Conservation (phyloP, 2,113 vertebrate species). For the Dasyprocta punctata region DNA sequence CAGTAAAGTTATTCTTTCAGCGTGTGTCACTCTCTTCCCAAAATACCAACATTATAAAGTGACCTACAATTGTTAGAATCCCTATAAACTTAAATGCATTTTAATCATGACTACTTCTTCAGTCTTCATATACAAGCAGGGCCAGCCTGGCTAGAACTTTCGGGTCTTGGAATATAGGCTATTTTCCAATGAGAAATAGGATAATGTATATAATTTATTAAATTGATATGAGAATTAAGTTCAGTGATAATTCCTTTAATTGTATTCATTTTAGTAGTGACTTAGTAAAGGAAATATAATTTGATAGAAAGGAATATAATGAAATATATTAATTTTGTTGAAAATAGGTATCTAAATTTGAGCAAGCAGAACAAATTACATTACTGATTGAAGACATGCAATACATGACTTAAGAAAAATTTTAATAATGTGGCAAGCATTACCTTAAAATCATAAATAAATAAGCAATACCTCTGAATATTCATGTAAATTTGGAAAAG, state of each 20-base stretch:
- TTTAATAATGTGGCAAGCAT: slow-evolving; percentile 41
- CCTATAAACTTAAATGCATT: slow-evolving; percentile 3
- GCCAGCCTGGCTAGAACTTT: not conserved
- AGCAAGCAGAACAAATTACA: not conserved
- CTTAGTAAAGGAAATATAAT: slow-evolving; percentile 64
- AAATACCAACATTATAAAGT: not conserved
- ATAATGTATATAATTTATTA: not conserved
- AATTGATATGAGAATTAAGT: slow-evolving; percentile 33
- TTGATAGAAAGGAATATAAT: slow-evolving; percentile 47
- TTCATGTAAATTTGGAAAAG: slow-evolving; percentile 51
- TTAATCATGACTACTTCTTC: not conserved
- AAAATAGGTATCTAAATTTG: slow-evolving; percentile 64
- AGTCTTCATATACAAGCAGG: not conserved
- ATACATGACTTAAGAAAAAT: slow-evolving; percentile 40
- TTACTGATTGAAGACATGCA: slow-evolving; percentile 25
- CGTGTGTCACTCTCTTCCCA: not conserved
- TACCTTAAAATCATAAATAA: slow-evolving; percentile 46
- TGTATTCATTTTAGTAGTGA: slow-evolving; percentile 56
- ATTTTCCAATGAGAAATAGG: slow-evolving; percentile 53
- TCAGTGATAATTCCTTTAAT: slow-evolving; percentile 50
- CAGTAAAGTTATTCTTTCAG: not conserved
- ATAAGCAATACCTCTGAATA: slow-evolving; percentile 38
- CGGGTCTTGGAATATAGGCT: not conserved
- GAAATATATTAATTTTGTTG: slow-evolving; percentile 52
- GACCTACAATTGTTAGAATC: not conserved